Percentiles rank a stretch among this genome's conserved stretches.
phyloP scores from a whole-genome alignment of 2,797 vertebrate genomes.

The Poeciliopsis turneri region DNA sequence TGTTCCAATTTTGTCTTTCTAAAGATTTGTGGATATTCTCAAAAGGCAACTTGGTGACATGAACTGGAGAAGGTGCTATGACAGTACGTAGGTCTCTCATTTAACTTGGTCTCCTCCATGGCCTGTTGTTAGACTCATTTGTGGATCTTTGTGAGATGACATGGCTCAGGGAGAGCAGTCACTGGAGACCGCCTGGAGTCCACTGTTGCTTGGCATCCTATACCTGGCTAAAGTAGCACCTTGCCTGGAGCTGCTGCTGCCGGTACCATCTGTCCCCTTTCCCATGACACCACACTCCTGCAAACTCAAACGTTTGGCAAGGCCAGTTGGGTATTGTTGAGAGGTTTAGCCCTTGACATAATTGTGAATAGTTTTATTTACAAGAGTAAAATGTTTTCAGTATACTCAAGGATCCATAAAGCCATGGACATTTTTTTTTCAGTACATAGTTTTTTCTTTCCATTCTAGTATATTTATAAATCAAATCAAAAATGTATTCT shows the following conservation, averaged over 20 bases:
- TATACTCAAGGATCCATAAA: constrained; percentile 11
- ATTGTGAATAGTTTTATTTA: constrained; percentile 32
- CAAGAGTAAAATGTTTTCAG: constrained; percentile 15
- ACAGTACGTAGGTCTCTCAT: constrained; percentile 63
- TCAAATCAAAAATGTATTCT: constrained; percentile 22
- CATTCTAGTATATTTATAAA: constrained; percentile 16
- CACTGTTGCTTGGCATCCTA: constrained; percentile 66
- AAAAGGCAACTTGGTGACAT: constrained; percentile 51
- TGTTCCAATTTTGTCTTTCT: neutral
- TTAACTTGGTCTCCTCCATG: constrained; percentile 47
- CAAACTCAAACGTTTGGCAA: constrained; percentile 45
- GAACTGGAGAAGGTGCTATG: constrained; percentile 43
- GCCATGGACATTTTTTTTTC: neutral
- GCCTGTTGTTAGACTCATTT: constrained; percentile 60
- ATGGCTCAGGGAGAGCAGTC: constrained; percentile 60
- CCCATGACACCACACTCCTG: constrained; percentile 36
- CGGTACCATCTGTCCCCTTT: constrained; percentile 67
- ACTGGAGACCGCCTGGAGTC: constrained; percentile 55
- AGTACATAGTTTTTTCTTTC: constrained; percentile 24
- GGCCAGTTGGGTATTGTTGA: constrained; percentile 37
- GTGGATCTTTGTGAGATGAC: constrained; percentile 66
- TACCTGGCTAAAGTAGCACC: constrained; percentile 73
- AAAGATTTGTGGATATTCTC: constrained; percentile 45
- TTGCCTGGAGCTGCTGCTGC: constrained; percentile 43
- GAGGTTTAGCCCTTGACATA: constrained; percentile 23